These are phyloP conservation scores for Lithosia quadra DNA, from an alignment of 2,888 invertebrate species.

Conservation along the genomic window DNA sequence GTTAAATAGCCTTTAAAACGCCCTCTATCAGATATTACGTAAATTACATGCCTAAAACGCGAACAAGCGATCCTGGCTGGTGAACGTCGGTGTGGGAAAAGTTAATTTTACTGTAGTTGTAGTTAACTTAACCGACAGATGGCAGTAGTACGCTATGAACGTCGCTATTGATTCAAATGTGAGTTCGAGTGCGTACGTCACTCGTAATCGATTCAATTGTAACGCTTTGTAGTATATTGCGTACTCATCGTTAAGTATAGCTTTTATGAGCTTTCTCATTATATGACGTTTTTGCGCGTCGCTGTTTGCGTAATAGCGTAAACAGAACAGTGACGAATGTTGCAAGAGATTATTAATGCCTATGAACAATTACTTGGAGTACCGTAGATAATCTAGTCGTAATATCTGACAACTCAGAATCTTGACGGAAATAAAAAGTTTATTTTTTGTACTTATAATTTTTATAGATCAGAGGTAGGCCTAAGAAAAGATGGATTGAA, in stretches of 20 bases:
- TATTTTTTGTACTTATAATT: background rate
- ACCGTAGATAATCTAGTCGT: background rate
- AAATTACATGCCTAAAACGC: slow-evolving; percentile 29
- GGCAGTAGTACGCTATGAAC: slow-evolving; percentile 30
- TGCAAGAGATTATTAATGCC: slow-evolving; percentile 11
- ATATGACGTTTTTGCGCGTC: slow-evolving; percentile 55
- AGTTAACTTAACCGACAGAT: slow-evolving; percentile 38
- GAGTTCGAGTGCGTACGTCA: slow-evolving; percentile 39
- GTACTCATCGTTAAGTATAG: slow-evolving; percentile 29
- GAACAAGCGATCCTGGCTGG: background rate
- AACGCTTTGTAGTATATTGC: slow-evolving; percentile 24
- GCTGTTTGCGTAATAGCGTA: slow-evolving; percentile 57
- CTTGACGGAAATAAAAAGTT: background rate
- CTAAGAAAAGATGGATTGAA: too few species aligned
- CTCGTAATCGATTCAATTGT: slow-evolving; percentile 37
- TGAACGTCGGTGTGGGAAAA: slow-evolving; percentile 23
- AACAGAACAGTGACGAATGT: slow-evolving; percentile 48
- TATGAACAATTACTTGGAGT: slow-evolving; percentile 3
- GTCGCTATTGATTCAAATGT: slow-evolving; percentile 32
- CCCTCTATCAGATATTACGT: slow-evolving; percentile 39
- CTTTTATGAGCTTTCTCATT: slow-evolving; percentile 57
- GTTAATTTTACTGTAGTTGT: slow-evolving; percentile 22
- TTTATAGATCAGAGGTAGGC: too few species aligned
- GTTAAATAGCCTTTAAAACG: slow-evolving; percentile 1
- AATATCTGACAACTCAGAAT: background rate